Evolutionary conservation across 2,888 invertebrate genomes (phyloP), one percentile per base, ranked within the genome.

Genomic region (Schrankia costaestrigalis): DNA sequence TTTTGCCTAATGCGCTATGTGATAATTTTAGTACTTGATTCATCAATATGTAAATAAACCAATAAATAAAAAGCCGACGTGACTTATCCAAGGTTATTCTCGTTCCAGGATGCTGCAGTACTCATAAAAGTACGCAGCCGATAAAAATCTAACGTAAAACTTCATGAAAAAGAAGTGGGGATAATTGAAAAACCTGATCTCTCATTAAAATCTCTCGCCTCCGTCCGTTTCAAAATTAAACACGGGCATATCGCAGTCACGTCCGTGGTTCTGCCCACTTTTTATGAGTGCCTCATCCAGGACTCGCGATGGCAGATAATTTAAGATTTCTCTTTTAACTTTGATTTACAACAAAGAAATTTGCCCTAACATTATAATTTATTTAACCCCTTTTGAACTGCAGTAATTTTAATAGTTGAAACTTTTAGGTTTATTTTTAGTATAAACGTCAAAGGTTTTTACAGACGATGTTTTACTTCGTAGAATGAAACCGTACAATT

Each of bases 161-260:
- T 77, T 69, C 51, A 63, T 58, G 60, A 67, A 78, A n/a, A 73
- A 77, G 77, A 77, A 75, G 74, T 74, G 65, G 66, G 72, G 76
- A 79, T 84, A 84, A 85, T 83, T 86, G 83, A 83, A 86, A 85
- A 85, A 73, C 73, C 80, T 75, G 81, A 85, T 85, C 84, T 83
- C 78, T 84, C 84, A 84, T 85, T 85, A 85, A 84, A 84, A 84
- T 84, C 85, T 81, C 74, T 74, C 75, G 74, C 66, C 70, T 69
- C 61, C 75, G 74, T 76, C 77, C 79, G 75, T 73, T 81, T 74
- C 65, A 69, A 68, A 78, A 82, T 80, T 78, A 80, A 81, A 72
- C 68, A 69, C 69, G 67, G 75, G 36, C 78, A 79, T 78, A 83
- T 80, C 82, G 78, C 71, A 77, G 83, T 81, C 83, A 82, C 83